Base-by-base conservation (phyloP, 1,140 invertebrate species). In the Drosophila kikkawai region DNA sequence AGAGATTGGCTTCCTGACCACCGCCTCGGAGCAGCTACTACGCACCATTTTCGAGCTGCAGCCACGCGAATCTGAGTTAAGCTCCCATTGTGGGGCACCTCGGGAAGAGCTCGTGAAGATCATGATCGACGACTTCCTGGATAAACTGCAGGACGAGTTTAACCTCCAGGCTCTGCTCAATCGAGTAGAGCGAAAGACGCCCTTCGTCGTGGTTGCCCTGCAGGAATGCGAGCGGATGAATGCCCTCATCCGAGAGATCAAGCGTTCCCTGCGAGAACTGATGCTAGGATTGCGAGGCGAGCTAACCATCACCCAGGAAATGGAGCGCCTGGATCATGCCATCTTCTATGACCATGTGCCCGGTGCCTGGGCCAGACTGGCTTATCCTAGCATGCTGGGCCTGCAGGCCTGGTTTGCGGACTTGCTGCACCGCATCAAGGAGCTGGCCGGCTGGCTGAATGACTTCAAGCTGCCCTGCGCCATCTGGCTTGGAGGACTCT, bases 161-260 rank as follows among this genome's bases (percentile, higher is more conserved):
- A 97, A 97, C 91, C 95, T 99, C 65, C 85, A 93, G n/a, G 98
- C 99, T 75, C 95, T 99, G 71, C 96, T 97, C 93, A 95, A 94
- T 22, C 97, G 97, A 92, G 96, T 96, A 7, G 98, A 99, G 93
- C 97, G 99, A 69, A 94, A 96, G 80, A 98, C 97, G 0, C 98
- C 98, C 0, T 99, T 96, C 81, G 96, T 97, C 0, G 97, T 99
- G 8, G 98, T 99, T 0, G 97, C 97, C 4, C 96, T 99, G 75
- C 98, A 99, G 94, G 98, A 99, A 93, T 99, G 98, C 91, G 98
- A 99, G 93, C 94, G 98, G 47, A 99, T 99, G 97, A 99, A 99
- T 91, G 94, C 95, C 7, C 94, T 99, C 1, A 97, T 96, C 48
- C 93, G 93, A 1, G 97, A 98, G 93, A 96, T 99, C 15, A 95